Evolutionary conservation across 2,113 vertebrate genomes (phyloP).

Genomic region (Petrocephalus microphthalmus): DNA sequence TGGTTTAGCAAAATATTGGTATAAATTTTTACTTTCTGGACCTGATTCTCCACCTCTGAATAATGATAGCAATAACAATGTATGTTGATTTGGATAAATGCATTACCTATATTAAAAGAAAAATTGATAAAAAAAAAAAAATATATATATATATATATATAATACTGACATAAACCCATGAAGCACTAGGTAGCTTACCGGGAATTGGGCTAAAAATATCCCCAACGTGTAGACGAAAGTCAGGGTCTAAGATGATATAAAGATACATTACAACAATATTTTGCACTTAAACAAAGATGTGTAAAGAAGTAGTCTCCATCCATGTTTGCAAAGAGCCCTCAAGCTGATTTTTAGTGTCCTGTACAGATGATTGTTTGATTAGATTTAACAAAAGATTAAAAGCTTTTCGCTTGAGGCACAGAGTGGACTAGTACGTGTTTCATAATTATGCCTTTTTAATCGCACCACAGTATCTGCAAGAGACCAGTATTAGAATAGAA

Average conservation of each 20-base stretch:
- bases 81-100: background rate
- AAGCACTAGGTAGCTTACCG: conserved; percentile 63
- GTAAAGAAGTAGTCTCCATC: background rate
- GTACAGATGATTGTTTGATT: background rate
- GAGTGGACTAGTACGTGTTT: background rate
- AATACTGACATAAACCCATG: background rate
- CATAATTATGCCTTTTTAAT: conserved; percentile 1
- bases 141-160: no score
- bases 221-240: conserved; percentile 92
- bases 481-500: background rate
- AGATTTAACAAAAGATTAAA: background rate
- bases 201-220: conserved; percentile 97
- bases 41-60: background rate
- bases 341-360: background rate
- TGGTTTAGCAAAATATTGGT: no score
- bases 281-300: background rate
- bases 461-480: background rate
- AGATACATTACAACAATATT: conserved; percentile 30
- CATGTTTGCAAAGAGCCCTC: background rate
- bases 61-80: background rate
- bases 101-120: background rate
- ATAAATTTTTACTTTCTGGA: no score
- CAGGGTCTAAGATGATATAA: conserved; percentile 85
- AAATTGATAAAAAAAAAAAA: no score
- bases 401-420: background rate